These are phyloP conservation scores for Pterocles gutturalis DNA, from an alignment of 2,113 vertebrate genomes.

Conservation along the genomic window DNA sequence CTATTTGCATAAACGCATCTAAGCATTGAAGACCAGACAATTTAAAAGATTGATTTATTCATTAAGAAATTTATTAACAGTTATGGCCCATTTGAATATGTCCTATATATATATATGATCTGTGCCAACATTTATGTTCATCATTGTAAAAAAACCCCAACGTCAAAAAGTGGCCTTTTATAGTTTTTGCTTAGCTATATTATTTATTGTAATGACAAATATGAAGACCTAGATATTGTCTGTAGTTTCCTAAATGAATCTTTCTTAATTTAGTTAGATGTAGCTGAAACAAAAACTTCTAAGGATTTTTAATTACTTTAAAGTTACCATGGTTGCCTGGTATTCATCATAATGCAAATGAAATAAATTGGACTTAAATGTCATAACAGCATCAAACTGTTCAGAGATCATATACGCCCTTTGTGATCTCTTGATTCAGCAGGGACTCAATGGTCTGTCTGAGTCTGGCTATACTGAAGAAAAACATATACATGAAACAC, in stretches of 20 bases:
- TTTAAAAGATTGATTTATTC: constrained; percentile 49
- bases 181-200: background rate
- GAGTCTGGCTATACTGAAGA: background rate
- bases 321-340: background rate
- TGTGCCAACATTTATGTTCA: background rate
- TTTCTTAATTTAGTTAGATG: constrained; percentile 23
- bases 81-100: background rate
- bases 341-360: background rate
- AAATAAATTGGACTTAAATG: background rate
- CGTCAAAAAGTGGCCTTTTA: background rate
- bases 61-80: constrained; percentile 41
- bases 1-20: constrained; percentile 8
- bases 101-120: background rate
- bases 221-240: background rate
- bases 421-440: background rate
- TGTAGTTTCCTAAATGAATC: background rate
- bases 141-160: background rate
- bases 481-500: background rate
- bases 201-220: background rate
- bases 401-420: background rate
- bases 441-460: background rate
- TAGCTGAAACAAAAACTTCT: constrained; percentile 3
- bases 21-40: constrained; percentile 11
- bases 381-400: background rate
- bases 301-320: background rate